Evolutionary conservation across 1,140 invertebrate genomes (phyloP), one percentile per base, ranked within the genome.

Genomic region (Pogonomyrmex barbatus): DNA sequence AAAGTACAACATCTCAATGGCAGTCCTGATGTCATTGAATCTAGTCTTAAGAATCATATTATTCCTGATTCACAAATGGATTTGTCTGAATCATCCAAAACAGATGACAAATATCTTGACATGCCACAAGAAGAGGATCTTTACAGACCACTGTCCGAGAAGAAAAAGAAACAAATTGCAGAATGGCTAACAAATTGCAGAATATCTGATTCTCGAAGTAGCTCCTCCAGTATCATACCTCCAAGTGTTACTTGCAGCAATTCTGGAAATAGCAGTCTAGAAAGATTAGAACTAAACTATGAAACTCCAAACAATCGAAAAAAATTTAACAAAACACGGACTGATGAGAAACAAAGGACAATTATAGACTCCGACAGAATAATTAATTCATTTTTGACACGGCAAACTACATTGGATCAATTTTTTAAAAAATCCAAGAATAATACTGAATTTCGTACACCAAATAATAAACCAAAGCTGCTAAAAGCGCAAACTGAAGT

Each of bases 261-360:
- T 63, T 95, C 94, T 52, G 94, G 94, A 9, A 93, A 95, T 47
- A 95, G 94, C 45, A 95, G 94, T 75, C 86, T 95, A 33, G 95
- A 95, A 56, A 91, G 94, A 71, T 88, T 95, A 10, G 95, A 95
- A 65, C 50, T 91, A 81, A 91, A 93, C 65, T 92, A 94, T 79
- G 94, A 95, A 89, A 95, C 95, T 39, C 95, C 95, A 5, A 95
- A 95, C 89, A 95, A 95, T 87, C 92, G 95, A 58, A 93, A 56
- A 0, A 94, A 89, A 87, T 88, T 94, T 17, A 78, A 77, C 6
- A 92, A 84, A 45, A 42, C 39, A 6, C 58, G 5, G 5, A 70
- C 3, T 0, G 73, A 36, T 14, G 78, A 77, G 42, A 90, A 56
- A n/a, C 8, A 52, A 39, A 71, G n/a, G n/a, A 39, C 0, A 56